Evolutionary conservation across 1,140 invertebrate species (phyloP), one percentile per base, ranked within the genome.

Genomic region (Drosophila takahashii): DNA sequence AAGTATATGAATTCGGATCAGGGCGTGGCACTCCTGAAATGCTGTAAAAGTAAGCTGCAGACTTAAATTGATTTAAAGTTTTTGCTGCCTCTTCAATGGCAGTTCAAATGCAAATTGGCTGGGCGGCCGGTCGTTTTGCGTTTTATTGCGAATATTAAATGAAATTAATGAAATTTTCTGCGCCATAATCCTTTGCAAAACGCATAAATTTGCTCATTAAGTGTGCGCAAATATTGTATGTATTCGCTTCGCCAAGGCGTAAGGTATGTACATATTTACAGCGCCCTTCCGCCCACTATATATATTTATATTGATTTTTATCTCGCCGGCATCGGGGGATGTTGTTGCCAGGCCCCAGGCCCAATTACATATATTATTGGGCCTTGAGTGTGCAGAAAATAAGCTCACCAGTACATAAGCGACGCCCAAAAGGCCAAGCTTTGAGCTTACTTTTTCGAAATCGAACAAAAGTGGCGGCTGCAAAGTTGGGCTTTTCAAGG

Each of bases 71-170:
- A 85, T 84, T 84, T 84, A 84, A 84, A 84, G 72, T 72, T 73
- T 69, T 73, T 52, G 44, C 45, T 61, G 36, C 13, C 13, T 26
- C 39, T 54, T 37, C 10, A 50, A 56, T 27, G 52, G 48, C 39
- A 53, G 58, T 75, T 72, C 74, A 48, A 83, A 87, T 87, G 79
- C 71, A 87, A 89, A 87, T 89, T 72, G 84, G 69, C 39, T 52
- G 39, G 50, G 22, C 58, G 53, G 29, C 4, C 41, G 58, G 53
- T 69, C 70, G 59, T 67, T 61, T 64, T 45, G 45, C 66, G 51
- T 87, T 89, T 90, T 87, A 87, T 87, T 87, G 84, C 79, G 72
- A 84, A 87, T 87, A 87, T 87, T 87, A 90, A 87, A 87, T 89
- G 69, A 84, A 89, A 87, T 87, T 87, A 87, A 87, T 87, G 80